Percentiles rank a stretch among this genome's conserved stretches.
phyloP scores from a whole-genome alignment of 2,797 vertebrate genomes.

The Phrynocephalus guinanensis region DNA sequence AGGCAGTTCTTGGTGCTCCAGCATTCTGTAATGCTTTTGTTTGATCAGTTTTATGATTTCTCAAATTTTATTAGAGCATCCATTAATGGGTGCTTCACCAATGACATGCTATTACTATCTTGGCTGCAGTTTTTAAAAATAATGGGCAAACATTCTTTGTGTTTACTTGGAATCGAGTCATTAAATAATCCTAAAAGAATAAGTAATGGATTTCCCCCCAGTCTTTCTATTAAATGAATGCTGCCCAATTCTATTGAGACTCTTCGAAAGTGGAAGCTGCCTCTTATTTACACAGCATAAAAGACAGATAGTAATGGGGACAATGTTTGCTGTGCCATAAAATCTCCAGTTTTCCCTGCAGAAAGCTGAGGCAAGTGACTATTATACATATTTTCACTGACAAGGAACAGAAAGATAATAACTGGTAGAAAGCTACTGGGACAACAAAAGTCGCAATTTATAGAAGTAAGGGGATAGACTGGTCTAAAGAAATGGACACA shows the following conservation, averaged over 20 bases:
- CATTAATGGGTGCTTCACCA: conserved; percentile 6
- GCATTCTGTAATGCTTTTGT: neutral
- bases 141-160: conserved; percentile 5
- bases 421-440: neutral
- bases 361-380: neutral
- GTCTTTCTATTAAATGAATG: neutral
- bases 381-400: conserved; percentile 4
- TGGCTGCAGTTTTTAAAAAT: conserved; percentile 15
- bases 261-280: conserved; percentile 1
- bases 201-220: conserved; percentile 5
- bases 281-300: neutral
- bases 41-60: neutral
- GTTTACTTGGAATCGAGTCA: conserved; percentile 10
- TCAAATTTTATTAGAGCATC: neutral
- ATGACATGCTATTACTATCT: conserved; percentile 12
- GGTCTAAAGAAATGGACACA: neutral
- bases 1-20: neutral
- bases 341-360: neutral
- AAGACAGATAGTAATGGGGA: conserved; percentile 6
- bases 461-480: neutral
- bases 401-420: neutral
- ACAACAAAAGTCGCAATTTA: neutral
- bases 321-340: neutral
- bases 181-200: conserved; percentile 31
- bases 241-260: conserved; percentile 3